A percentile compares a stretch with the other conserved stretches of the same genome.
phyloP scores from a whole-genome alignment of 2,113 vertebrate genomes.

The Xenopus laevis region DNA sequence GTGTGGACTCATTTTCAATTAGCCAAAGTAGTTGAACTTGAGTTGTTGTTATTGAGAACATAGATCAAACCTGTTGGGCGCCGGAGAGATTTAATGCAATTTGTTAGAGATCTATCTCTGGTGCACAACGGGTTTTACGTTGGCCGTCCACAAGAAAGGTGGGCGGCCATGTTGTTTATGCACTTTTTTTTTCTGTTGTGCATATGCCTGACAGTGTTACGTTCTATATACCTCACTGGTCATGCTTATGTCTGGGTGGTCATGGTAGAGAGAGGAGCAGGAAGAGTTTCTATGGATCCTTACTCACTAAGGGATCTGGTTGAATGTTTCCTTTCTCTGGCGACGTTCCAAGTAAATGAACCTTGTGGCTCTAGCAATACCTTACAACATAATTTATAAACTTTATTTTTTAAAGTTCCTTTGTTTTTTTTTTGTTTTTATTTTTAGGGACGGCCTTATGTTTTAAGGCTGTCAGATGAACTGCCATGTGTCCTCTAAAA shows the following conservation, averaged over 20 bases:
- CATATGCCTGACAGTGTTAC: slow-evolving; percentile 80
- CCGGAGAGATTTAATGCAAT: no score
- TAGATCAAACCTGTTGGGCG: neutral
- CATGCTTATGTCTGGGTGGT: slow-evolving; percentile 80
- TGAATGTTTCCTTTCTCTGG: slow-evolving; percentile 29
- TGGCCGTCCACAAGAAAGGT: slow-evolving; percentile 53
- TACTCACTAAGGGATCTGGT: slow-evolving; percentile 27
- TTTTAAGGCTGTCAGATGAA: slow-evolving; percentile 59
- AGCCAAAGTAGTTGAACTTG: slow-evolving; percentile 50
- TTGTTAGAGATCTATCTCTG: no score
- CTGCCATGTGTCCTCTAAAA: slow-evolving; percentile 49
- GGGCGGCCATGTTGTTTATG: slow-evolving; percentile 77
- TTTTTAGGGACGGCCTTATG: slow-evolving; percentile 57
- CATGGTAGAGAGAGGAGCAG: slow-evolving; percentile 56
- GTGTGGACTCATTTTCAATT: slow-evolving; percentile 66
- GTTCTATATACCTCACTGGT: slow-evolving; percentile 92
- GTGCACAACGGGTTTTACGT: no score
- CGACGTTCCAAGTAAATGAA: slow-evolving; percentile 27
- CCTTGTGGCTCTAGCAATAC: slow-evolving; percentile 60
- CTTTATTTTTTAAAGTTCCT: slow-evolving; percentile 55
- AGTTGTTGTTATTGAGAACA: slow-evolving; percentile 44
- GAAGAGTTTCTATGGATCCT: neutral
- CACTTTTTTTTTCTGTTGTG: slow-evolving; percentile 77
- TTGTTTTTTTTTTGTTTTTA: slow-evolving; percentile 48
- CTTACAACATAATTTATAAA: slow-evolving; percentile 75